These are phyloP conservation scores for Corythoichthys haematopterus DNA, from an alignment of 2,113 vertebrate genomes.

Conservation along the genomic window DNA sequence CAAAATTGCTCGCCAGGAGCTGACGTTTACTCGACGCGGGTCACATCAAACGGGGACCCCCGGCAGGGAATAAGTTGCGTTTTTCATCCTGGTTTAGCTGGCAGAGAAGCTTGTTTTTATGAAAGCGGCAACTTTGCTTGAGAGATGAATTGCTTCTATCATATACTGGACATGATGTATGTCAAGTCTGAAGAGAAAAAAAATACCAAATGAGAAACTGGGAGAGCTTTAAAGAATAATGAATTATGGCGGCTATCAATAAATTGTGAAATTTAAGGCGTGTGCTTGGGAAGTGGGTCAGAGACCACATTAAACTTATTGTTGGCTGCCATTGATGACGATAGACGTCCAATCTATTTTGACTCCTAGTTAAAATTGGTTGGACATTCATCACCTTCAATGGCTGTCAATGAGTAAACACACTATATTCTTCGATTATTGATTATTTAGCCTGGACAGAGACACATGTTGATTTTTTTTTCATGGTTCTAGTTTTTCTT, in stretches of 20 bases:
- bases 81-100: conserved; percentile 29
- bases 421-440: no score
- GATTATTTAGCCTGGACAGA: no score
- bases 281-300: background rate
- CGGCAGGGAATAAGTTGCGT: conserved; percentile 29
- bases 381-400: no score
- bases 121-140: conserved; percentile 15
- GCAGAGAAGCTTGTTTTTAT: conserved; percentile 2
- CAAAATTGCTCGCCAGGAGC: conserved; percentile 41
- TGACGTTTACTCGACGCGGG: conserved; percentile 34
- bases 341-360: no score
- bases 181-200: background rate
- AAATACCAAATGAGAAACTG: background rate
- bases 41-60: conserved; percentile 25
- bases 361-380: no score
- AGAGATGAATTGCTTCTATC: conserved; percentile 11
- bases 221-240: background rate
- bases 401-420: no score
- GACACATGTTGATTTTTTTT: no score
- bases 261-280: background rate
- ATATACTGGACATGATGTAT: background rate
- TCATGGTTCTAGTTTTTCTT: no score
- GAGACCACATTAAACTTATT: no score
- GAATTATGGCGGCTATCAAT: background rate
- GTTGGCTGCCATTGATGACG: no score